Conservation (phyloP, 1,140 invertebrate species). For the Drosophila mojavensis region DNA sequence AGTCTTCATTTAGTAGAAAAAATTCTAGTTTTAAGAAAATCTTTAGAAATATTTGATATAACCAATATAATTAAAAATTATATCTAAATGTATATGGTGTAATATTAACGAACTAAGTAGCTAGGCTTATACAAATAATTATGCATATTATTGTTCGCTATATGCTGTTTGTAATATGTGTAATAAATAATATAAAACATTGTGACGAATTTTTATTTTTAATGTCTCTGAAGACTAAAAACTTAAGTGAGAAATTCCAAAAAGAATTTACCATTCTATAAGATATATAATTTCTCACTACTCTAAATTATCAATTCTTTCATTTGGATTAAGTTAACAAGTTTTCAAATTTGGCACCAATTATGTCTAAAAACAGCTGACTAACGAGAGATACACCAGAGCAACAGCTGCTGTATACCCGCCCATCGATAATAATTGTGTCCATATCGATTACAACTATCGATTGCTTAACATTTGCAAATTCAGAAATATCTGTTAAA, state of each 20-base stretch:
- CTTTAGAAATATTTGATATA: conserved; percentile 21
- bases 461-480: conserved; percentile 20
- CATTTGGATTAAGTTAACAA: too few species aligned
- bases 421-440: not conserved
- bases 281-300: too few species aligned
- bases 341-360: not conserved
- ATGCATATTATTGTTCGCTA: conserved; percentile 23
- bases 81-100: conserved; percentile 30
- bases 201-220: not conserved
- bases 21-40: conserved; percentile 29
- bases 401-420: not conserved
- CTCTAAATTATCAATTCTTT: too few species aligned
- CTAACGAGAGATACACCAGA: conserved; percentile 15
- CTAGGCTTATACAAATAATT: conserved; percentile 43
- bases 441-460: conserved; percentile 13
- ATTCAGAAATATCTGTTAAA: conserved; percentile 16
- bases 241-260: too few species aligned
- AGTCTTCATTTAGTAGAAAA: conserved; percentile 23
- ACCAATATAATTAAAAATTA: not conserved
- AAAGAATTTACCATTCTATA: too few species aligned
- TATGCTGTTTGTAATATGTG: conserved; percentile 46
- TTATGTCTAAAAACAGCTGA: conserved; percentile 7
- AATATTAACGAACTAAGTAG: conserved; percentile 47
- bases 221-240: too few species aligned
- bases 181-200: conserved; percentile 40